Conservation (phyloP, 2,113 vertebrate genomes). For the Labeo rohita region DNA sequence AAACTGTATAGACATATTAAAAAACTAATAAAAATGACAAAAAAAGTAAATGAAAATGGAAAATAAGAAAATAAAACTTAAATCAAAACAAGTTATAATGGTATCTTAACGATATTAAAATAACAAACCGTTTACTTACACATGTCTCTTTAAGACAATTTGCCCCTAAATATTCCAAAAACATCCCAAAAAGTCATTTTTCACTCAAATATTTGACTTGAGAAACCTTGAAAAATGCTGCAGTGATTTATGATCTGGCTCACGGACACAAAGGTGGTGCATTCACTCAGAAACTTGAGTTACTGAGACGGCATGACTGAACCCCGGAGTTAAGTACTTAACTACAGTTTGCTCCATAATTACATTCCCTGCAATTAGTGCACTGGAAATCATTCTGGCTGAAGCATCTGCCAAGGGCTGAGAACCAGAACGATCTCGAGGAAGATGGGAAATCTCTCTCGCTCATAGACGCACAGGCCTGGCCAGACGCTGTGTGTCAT, state of each 20-base stretch:
- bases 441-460: neutral
- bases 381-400: neutral
- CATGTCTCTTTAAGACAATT: neutral
- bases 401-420: neutral
- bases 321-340: neutral
- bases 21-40: too few species aligned
- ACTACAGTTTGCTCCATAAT: conserved; percentile 15
- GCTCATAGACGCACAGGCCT: neutral
- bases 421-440: neutral
- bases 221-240: neutral
- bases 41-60: too few species aligned
- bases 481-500: neutral
- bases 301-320: neutral
- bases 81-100: neutral
- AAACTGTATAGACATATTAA: too few species aligned
- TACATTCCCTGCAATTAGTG: neutral
- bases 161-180: neutral
- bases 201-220: neutral
- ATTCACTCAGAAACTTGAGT: neutral
- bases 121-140: too few species aligned
- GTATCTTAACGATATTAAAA: neutral
- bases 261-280: neutral
- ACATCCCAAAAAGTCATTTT: neutral
- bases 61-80: too few species aligned
- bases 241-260: neutral